Evolutionary conservation across 2,113 vertebrate genomes (phyloP).

Genomic region (Callipepla californica): DNA sequence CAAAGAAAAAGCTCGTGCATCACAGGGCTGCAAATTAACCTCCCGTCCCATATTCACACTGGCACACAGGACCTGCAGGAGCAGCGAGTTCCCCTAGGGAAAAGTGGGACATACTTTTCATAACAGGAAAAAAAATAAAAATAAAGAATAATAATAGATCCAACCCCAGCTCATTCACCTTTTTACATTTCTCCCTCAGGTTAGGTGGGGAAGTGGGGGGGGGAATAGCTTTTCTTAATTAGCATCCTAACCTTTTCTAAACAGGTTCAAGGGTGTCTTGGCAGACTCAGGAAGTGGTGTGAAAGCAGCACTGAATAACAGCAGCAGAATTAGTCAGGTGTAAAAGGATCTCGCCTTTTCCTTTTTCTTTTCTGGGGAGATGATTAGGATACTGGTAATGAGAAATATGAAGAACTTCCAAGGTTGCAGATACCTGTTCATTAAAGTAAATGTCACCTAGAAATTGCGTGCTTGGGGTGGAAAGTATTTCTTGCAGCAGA

Average conservation of each 20-base stretch:
- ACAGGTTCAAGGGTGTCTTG: constrained; percentile 72
- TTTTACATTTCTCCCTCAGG: constrained; percentile 49
- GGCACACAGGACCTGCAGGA: constrained; percentile 11
- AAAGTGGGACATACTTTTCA: neutral
- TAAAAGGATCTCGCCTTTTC: constrained; percentile 52
- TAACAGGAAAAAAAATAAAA: neutral
- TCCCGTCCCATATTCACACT: constrained; percentile 18
- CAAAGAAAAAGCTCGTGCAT: constrained; percentile 64
- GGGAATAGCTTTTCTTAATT: constrained; percentile 73
- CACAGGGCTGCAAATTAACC: constrained; percentile 73
- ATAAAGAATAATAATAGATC: constrained; percentile 23
- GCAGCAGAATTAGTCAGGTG: constrained; percentile 62
- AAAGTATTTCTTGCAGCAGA: neutral
- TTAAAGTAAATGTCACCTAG: neutral
- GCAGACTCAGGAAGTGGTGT: constrained; percentile 55
- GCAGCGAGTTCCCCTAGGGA: neutral
- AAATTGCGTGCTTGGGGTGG: neutral
- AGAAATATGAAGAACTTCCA: constrained; percentile 38
- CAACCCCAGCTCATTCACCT: neutral
- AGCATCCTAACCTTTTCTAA: constrained; percentile 73
- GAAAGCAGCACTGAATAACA: constrained; percentile 62
- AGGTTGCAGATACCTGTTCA: neutral
- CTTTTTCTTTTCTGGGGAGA: neutral
- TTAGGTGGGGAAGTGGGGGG: neutral
- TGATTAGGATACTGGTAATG: constrained; percentile 47